Base-by-base conservation (phyloP, 1,140 invertebrate species). In the Pseudomyrmex sp. region DNA sequence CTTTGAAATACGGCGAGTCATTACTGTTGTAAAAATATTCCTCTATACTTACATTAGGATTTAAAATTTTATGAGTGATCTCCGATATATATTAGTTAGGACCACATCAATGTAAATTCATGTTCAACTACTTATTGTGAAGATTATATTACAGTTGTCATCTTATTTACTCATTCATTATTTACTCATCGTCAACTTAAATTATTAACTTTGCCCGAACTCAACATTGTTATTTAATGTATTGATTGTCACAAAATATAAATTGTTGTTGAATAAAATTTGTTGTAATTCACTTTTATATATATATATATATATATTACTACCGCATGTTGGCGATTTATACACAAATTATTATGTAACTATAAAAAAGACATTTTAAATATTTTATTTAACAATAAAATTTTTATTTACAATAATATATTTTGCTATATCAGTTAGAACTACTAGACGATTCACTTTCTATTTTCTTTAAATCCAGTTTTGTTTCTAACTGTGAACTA, bases 211-310 rank as follows among this genome's bases (percentile, higher is more conserved):
- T 73, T 88, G 58, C 72, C 69, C 9, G 63, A 54, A 84, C 74
- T 54, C 35, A 35, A 35, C 35, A 26, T 88, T 87, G 85, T 88
- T 87, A 86, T 85, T 88, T 86, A 86, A 89, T 70, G 72, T 79
- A 87, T 61, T 35, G 62, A 83, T 80, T 76, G 73, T 83, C 56
- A 74, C 62, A 9, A 80, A 82, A 85, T 88, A 85, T 84, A 88
- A 88, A 85, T 58, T 70, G 56, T 83, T 75, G 74, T 88, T 88
- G 59, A 88, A 76, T 4, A 82, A 79, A 50, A 70, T 77, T 58
- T 5, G 23, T 48, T 35, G 61, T 63, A 13, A 79, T 10, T 2
- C 69, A 12, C 1, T 18, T 26, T 8, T 76, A 0, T 35, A 18
- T 18, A n/a, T n/a, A n/a, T n/a, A n/a, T n/a, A n/a, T n/a, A n/a